Evolutionary conservation across 1,140 invertebrate genomes (phyloP).

Genomic region (Diorhabda carinulata): DNA sequence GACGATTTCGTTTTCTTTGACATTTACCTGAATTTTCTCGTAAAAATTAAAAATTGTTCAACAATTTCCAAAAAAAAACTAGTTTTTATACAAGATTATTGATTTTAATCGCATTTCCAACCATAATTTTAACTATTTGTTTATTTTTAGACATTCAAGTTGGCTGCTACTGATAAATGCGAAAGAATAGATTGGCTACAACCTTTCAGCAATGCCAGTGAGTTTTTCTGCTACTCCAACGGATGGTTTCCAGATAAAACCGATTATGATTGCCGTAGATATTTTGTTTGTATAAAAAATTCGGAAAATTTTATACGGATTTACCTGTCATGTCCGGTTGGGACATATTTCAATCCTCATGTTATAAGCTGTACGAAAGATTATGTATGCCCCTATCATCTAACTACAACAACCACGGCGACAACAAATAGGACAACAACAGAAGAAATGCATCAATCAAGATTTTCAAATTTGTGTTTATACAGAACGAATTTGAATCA

Average conservation of each 20-base stretch:
- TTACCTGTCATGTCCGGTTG: slow-evolving; percentile 1
- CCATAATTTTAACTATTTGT: no score
- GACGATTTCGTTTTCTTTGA: no score
- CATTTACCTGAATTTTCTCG: not conserved
- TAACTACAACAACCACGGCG: not conserved
- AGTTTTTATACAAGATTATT: no score
- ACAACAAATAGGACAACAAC: not conserved
- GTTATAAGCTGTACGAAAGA: not conserved
- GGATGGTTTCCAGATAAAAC: slow-evolving; percentile 3
- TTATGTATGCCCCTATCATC: slow-evolving; percentile 3
- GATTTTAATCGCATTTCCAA: no score
- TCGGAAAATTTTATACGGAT: not conserved
- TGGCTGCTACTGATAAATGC: not conserved
- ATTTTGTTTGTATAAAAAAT: slow-evolving; percentile 3
- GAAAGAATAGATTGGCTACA: not conserved
- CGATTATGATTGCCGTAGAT: not conserved
- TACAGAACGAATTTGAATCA: not conserved
- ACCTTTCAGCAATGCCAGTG: not conserved
- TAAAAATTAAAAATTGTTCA: not conserved
- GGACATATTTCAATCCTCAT: not conserved
- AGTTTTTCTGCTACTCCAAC: not conserved
- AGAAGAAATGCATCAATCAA: not conserved
- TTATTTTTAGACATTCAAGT: no score
- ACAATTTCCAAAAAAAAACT: not conserved
- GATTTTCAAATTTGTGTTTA: not conserved